Base-by-base conservation (phyloP, 2,888 invertebrate genomes). In the Eristalis tenax region DNA sequence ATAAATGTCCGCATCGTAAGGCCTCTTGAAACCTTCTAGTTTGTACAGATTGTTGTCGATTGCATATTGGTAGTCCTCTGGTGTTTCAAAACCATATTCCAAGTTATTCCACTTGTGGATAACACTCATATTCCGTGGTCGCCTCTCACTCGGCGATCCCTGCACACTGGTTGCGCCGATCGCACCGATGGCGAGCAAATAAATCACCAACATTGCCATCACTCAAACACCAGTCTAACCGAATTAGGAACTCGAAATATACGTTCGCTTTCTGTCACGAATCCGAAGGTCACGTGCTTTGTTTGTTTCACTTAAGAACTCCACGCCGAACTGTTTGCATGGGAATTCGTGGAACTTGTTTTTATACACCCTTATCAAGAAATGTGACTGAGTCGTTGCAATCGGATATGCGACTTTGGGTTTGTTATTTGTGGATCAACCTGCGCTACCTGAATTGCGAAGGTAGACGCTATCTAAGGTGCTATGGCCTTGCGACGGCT, bases 71-170 rank as follows among this genome's bases (percentile, higher is more conserved):
- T 74, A 69, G 0, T 86, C 85, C 11, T 43, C 69, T 11, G 4
- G 6, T 0, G 40, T 23, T 0, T 82, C 70, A 13, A 86, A 86
- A 1, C 77, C 70, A 22, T 86, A 86, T 26, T 82, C 82, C 32
- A 86, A 56, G 63, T 86, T 82, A 5, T 74, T 86, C 85, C 85
- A 86, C 0, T 4, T 28, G 50, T 82, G 40, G 1, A 64, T n/a
- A 13, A 78, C 1, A 22, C 68, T 85, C 85, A 85, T 64, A 70
- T 85, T 65, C 50, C 13, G 13, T 35, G 18, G 18, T 50, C 8
- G 38, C 10, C 13, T 13, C 13, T 38, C 18, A 50, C 5, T 18
- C 8, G 6, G 18, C 8, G 50, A 8, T 8, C 18, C 0, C n/a
- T 84, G 83, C 2, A 70, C 6, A 56, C 75, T 70, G 11, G 80